Percentiles rank a stretch among this genome's conserved stretches.
Conservation (phyloP, 2,888 invertebrate species). For the Scaptomyza cyrtandrae region DNA sequence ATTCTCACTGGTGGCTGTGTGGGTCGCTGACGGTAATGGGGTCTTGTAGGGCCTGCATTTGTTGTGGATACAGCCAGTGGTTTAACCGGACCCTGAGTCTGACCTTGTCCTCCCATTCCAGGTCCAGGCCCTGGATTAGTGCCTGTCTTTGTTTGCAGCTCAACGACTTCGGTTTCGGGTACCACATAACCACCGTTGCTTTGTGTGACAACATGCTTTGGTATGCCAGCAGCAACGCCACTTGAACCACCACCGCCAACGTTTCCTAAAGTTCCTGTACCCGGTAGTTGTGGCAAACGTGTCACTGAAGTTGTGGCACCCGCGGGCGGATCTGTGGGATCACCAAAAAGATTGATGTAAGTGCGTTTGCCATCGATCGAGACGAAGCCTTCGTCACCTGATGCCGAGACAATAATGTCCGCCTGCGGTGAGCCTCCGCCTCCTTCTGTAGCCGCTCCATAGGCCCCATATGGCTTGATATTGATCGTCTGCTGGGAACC, state of each 20-base stretch:
- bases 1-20: slow-evolving; percentile 87
- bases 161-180: slow-evolving; percentile 86
- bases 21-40: slow-evolving; percentile 86
- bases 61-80: slow-evolving; percentile 68
- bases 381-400: slow-evolving; percentile 93
- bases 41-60: slow-evolving; percentile 86
- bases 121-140: slow-evolving; percentile 83
- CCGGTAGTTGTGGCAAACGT: slow-evolving; percentile 80
- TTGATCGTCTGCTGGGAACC: slow-evolving; percentile 84
- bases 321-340: slow-evolving; percentile 84
- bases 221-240: slow-evolving; percentile 15
- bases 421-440: slow-evolving; percentile 76
- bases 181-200: slow-evolving; percentile 87
- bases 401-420: slow-evolving; percentile 92
- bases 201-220: slow-evolving; percentile 68
- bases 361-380: slow-evolving; percentile 96
- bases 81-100: slow-evolving; percentile 27
- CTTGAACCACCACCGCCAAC: slow-evolving; percentile 47
- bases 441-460: slow-evolving; percentile 83
- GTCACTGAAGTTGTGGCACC: slow-evolving; percentile 82
- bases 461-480: slow-evolving; percentile 83
- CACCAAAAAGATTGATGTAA: slow-evolving; percentile 93
- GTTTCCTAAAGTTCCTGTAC: slow-evolving; percentile 43
- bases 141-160: slow-evolving; percentile 82
- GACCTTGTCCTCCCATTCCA: slow-evolving; percentile 3